Evolutionary conservation across 1,140 invertebrate genomes (phyloP), one percentile per base, ranked within the genome.

Genomic region (Prorops nasuta): DNA sequence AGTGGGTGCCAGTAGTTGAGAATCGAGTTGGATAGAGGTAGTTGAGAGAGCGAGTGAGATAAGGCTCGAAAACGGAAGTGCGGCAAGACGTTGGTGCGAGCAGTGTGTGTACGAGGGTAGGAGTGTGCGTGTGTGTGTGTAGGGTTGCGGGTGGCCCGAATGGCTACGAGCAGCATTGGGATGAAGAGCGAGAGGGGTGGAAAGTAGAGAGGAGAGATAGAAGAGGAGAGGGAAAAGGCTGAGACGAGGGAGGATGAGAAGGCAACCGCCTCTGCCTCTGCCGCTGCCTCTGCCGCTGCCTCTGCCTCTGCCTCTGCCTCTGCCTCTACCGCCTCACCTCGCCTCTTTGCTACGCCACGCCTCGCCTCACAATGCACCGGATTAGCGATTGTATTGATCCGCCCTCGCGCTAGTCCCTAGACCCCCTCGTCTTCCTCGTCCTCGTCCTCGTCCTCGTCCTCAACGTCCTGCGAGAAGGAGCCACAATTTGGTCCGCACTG

Each of bases 301-400:
- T 62, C 59, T 56, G 54, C 58, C 60, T 35, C 34, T 14, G 4
- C 15, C 15, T 35, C 34, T 14, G 3, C 15, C 34, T 35, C 34
- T 14, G 35, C 44, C 35, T 52, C 49, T 51, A 10, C 24, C 51
- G 40, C 50, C 58, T 60, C 54, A 52, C 58, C 52, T 54, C 67
- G 60, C 64, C 70, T 69, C 72, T 75, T 75, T 71, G 67, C 71
- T 69, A 68, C 67, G 72, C 69, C 67, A 72, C 66, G 69, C 66
- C 68, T 73, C 68, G 70, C 58, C 67, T 73, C 71, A 71, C 71
- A 73, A 72, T 72, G 71, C 69, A 72, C 65, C 69, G 71, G 71
- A 73, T 73, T 73, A 73, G 71, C 68, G 69, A 73, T 77, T 74
- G 74, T 77, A 77, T 77, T 77, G 74, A 77, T 77, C 74, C 74